phyloP scores from a whole-genome alignment of 2,113 vertebrate genomes.

The Pleuronectes platessa region DNA sequence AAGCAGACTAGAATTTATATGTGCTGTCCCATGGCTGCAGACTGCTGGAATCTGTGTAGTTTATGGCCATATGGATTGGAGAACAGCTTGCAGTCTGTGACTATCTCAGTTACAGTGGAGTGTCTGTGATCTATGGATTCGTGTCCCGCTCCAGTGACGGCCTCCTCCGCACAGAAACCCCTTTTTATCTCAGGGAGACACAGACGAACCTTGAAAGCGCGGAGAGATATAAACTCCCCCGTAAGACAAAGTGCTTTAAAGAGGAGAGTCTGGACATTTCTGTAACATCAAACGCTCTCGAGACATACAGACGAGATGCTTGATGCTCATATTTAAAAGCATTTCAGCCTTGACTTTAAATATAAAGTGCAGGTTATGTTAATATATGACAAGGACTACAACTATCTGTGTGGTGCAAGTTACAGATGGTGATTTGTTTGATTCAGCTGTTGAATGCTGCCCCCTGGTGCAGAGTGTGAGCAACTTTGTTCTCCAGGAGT shows the following conservation, averaged over 20 bases:
- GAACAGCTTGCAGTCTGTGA: conserved; percentile 56
- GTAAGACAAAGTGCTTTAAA: background rate
- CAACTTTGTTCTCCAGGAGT: background rate
- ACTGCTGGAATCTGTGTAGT: conserved; percentile 48
- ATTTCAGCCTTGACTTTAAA: no score
- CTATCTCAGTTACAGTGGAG: conserved; percentile 70
- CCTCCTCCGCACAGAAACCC: conserved; percentile 42
- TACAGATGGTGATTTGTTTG: background rate
- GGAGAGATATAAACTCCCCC: conserved; percentile 1
- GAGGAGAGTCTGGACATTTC: background rate
- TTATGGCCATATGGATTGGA: conserved; percentile 62
- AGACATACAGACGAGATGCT: background rate
- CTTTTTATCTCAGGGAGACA: conserved; percentile 55
- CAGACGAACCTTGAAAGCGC: conserved; percentile 33
- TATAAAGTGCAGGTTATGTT: background rate
- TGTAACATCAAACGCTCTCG: background rate
- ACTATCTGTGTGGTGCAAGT: background rate
- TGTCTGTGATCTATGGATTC: conserved; percentile 70
- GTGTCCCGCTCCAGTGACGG: conserved; percentile 62
- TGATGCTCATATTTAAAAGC: background rate
- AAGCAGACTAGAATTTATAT: conserved; percentile 46
- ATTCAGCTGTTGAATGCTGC: conserved; percentile 43
- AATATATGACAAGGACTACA: background rate
- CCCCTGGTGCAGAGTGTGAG: conserved; percentile 49
- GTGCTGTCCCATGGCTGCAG: conserved; percentile 46